phyloP scores from a whole-genome alignment of 2,113 vertebrate genomes.

The Phoenicopterus ruber region DNA sequence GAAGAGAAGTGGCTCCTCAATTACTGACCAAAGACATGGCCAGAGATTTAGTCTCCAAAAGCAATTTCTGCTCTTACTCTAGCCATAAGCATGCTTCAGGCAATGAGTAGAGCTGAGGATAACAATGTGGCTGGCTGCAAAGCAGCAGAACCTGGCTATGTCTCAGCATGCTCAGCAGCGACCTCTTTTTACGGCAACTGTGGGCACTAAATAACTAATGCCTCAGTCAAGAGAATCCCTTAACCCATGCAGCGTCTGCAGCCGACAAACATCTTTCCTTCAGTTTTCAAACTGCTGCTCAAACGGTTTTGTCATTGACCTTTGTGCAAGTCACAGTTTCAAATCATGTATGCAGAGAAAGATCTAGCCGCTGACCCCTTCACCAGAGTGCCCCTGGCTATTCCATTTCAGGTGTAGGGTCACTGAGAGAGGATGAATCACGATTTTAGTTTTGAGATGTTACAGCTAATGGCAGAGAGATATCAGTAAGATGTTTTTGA shows the following conservation, averaged over 20 bases:
- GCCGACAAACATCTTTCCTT: background rate
- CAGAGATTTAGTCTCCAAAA: background rate
- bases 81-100: background rate
- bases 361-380: background rate
- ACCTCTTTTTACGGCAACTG: background rate
- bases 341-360: background rate
- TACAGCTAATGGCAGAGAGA: background rate
- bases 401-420: background rate
- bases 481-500: background rate
- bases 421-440: background rate
- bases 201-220: background rate
- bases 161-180: background rate
- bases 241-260: rapidly evolving
- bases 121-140: background rate
- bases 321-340: background rate
- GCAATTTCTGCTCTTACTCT: background rate
- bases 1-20: background rate
- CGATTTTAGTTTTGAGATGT: background rate
- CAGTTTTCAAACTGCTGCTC: background rate
- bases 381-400: background rate
- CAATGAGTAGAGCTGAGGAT: background rate
- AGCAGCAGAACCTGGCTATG: background rate
- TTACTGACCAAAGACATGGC: background rate
- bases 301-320: background rate
- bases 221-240: background rate